Evolutionary conservation across 2,888 invertebrate species (phyloP), one percentile per base, ranked within the genome.

Genomic region (Cephus runcator): DNA sequence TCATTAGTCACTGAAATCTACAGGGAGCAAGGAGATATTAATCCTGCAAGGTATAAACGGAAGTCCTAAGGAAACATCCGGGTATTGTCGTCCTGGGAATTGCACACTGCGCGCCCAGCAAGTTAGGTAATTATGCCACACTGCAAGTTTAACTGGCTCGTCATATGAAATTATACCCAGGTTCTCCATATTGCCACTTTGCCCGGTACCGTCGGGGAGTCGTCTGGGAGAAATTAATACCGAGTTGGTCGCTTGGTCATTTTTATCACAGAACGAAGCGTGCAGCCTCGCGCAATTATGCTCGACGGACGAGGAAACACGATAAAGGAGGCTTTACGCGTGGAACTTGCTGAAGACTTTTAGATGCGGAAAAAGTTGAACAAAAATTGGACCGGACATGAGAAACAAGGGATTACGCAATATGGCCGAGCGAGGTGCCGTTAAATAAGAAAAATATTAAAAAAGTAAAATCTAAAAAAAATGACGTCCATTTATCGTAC

Each of bases 111-210:
- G 81, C 80, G 82, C 81, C 81, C 84, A 80, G 79, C 76, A 80
- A 81, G 81, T 87, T 85, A 80, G 82, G 83, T 85, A 87, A 87
- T 87, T 87, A 87, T 84, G 85, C 82, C 81, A 81, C 80, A 79
- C 80, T 84, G 77, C 77, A 81, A 83, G 83, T 85, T 82, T 81
- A 85, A 84, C 83, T 79, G 76, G 79, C 79, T 79, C 81, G 82
- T 85, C 84, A 81, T 76, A 80, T 77, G 81, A 84, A 83, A 85
- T 85, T 85, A 85, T 84, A 79, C 82, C 79, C 56, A 56, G 23
- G 56, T 56, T 56, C 56, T 56, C 56, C 56, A 56, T 56, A 56
- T 56, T 56, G 56, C 23, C 56, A 56, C 23, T 56, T 56, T 56
- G 6, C 56, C 23, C 23, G 9, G 56, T 2, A 56, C 23, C 6